Evolutionary conservation across 2,888 invertebrate species (phyloP).

Genomic region (Athetis lepigone): DNA sequence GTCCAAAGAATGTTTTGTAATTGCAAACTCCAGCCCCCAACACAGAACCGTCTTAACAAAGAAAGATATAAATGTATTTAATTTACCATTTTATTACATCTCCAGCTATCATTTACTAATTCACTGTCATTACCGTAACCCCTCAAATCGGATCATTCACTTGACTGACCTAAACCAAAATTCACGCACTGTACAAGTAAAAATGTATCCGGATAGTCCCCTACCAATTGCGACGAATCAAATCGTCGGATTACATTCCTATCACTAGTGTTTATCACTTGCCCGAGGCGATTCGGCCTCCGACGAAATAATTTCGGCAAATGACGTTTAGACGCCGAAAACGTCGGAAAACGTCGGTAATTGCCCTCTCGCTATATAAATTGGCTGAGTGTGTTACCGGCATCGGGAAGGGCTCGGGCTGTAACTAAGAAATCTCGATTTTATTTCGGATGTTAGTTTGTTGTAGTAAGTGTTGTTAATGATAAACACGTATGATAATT

Average conservation of each 20-base stretch:
- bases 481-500: neutral
- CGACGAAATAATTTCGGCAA: conserved; percentile 83
- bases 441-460: neutral
- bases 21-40: too few relatives aligned
- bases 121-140: conserved; percentile 12
- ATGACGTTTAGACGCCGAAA: conserved; percentile 83
- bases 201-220: conserved; percentile 40
- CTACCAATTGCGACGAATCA: conserved; percentile 60
- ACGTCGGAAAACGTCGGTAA: conserved; percentile 83
- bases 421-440: conserved; percentile 69
- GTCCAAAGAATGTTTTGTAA: neutral
- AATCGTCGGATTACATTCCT: conserved; percentile 58
- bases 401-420: conserved; percentile 75
- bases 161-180: conserved; percentile 20
- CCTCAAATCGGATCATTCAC: conserved; percentile 21
- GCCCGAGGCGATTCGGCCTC: conserved; percentile 72
- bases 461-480: conserved; percentile 2
- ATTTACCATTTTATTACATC: conserved; percentile 7
- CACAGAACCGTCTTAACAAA: too few relatives aligned
- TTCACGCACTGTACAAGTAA: conserved; percentile 29
- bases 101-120: conserved; percentile 36
- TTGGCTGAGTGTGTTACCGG: conserved; percentile 86
- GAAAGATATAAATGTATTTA: neutral
- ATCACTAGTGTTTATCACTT: conserved; percentile 68
- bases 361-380: conserved; percentile 87